Evolutionary conservation across 1,140 invertebrate species (phyloP), one percentile per base, ranked within the genome.

Genomic region (Odontomachus brunneus): DNA sequence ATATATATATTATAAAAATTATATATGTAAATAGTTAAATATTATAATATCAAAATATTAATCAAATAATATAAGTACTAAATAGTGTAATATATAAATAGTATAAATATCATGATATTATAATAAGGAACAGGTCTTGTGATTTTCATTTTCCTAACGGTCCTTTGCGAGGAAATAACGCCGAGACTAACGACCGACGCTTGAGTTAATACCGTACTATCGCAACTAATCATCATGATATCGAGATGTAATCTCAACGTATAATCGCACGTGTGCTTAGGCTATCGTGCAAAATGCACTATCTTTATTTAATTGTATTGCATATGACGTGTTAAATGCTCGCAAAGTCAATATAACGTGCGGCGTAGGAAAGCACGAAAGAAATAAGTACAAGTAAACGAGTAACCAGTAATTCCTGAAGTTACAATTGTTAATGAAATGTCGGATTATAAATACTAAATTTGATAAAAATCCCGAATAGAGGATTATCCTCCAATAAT

Each of bases 161-260:
- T 24, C 9, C 9, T 73, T 12, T 4, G 33, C 33, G 33, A 60
- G 51, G 1, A 73, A 73, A 57, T 73, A 59, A 57, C 5, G 57
- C 38, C 33, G 12, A 7, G n/a, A 19, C 33, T 19, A 53, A 57
- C 14, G 51, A n/a, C 26, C 69, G 14, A 72, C 69, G 33, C 19
- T 59, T 44, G 26, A 29, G 14, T 72, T 53, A 57, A 72, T 19
- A 72, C 15, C 29, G 19, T 12, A 44, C 38, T 44, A 19, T 71
- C 67, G 14, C 38, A 57, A 24, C 29, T 57, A n/a, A n/a, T n/a
- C n/a, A 73, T 59, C 19, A 26, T 44, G 57, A 73, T 72, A 44
- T 73, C 15, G 19, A 59, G 69, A 73, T 73, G 38, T 73, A 38
- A 73, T 73, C 69, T 53, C 19, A 59, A 59, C 51, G 15, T 73